These are phyloP conservation scores for Drosophila subobscura DNA, from an alignment of 1,140 invertebrate genomes.

Conservation along the genomic window DNA sequence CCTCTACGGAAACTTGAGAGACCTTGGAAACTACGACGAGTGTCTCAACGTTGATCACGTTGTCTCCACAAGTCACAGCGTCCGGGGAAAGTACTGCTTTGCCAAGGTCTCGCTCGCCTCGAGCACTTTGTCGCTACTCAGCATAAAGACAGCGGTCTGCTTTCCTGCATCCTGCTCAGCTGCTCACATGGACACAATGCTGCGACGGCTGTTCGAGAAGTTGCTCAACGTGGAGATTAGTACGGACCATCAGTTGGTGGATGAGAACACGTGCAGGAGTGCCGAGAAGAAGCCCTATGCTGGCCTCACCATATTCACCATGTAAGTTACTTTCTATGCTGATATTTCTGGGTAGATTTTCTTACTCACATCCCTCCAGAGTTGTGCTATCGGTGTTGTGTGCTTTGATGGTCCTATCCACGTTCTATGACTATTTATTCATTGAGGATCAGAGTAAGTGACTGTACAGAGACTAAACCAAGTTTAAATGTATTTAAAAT, in stretches of 20 bases:
- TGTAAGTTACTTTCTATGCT: constrained; percentile 38
- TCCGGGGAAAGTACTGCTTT: constrained; percentile 49
- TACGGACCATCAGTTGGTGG: constrained; percentile 14
- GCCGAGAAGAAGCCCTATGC: constrained; percentile 24
- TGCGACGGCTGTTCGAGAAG: constrained; percentile 25
- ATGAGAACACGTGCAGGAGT: constrained; percentile 23
- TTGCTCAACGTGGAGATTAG: constrained; percentile 21
- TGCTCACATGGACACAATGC: constrained; percentile 32
- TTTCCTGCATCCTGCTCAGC: constrained; percentile 46
- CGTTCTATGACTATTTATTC: constrained; percentile 51
- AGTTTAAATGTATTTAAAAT: fast-evolving
- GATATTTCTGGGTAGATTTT: not conserved
- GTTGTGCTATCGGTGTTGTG: constrained; percentile 47
- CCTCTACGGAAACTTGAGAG: constrained; percentile 38
- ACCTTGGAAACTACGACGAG: constrained; percentile 58
- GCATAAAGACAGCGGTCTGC: constrained; percentile 34
- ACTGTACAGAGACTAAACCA: not conserved
- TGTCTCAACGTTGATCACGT: constrained; percentile 40
- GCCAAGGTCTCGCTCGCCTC: not conserved
- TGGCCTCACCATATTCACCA: constrained; percentile 52
- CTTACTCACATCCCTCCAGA: constrained; percentile 14
- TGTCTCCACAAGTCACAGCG: constrained; percentile 6
- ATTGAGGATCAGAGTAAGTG: constrained; percentile 39
- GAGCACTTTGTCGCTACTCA: not conserved
- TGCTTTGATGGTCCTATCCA: constrained; percentile 28